phyloP scores from a whole-genome alignment of 2,888 invertebrate genomes.

The Harmothoe impar region DNA sequence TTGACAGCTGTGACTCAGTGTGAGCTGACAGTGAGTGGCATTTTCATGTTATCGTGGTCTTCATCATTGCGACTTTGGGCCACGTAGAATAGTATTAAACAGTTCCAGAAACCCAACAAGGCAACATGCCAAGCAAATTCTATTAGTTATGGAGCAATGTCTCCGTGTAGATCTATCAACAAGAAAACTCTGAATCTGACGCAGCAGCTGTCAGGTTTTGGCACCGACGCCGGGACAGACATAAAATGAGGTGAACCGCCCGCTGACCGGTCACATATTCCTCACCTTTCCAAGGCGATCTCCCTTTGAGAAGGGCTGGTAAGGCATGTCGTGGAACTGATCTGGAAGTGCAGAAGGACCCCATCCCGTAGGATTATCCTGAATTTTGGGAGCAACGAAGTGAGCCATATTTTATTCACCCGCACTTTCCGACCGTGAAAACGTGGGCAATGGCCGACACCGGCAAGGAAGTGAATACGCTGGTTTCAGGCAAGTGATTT shows the following conservation, averaged over 20 bases:
- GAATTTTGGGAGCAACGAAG: conserved; percentile 82
- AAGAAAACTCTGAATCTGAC: no score
- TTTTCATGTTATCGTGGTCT: no score
- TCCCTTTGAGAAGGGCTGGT: conserved; percentile 99
- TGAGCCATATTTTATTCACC: conserved; percentile 77
- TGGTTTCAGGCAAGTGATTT: not conserved
- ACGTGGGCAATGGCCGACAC: conserved; percentile 61
- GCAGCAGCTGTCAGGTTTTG: not conserved
- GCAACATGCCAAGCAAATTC: no score
- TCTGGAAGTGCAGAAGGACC: conserved; percentile 97
- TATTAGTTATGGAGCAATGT: no score
- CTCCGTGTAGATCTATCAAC: no score
- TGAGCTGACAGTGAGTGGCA: no score
- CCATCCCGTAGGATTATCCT: conserved; percentile 93
- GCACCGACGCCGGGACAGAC: not conserved
- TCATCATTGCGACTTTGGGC: no score
- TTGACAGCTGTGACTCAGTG: no score
- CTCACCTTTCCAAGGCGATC: conserved; percentile 97
- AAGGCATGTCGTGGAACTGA: conserved; percentile 97
- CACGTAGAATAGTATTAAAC: no score
- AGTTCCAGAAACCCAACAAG: no score
- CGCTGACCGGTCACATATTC: conserved; percentile 6
- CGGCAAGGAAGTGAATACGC: conserved; percentile 39
- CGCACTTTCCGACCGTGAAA: not conserved
- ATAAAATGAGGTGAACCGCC: no score